Evolutionary conservation across 2,888 invertebrate species (phyloP).

Genomic region (Callimorpha dominula): DNA sequence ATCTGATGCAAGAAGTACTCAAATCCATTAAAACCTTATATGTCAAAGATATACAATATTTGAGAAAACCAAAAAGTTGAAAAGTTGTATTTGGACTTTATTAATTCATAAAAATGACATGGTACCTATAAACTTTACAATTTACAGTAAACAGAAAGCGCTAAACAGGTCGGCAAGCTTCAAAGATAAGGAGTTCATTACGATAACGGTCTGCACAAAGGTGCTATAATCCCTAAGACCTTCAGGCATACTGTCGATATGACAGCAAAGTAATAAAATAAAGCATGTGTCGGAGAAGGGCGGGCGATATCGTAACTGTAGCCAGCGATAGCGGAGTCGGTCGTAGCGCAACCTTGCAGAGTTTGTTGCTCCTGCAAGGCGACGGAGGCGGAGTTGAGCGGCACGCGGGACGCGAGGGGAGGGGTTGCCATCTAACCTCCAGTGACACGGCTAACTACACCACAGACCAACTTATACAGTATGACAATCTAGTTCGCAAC

Average conservation of each 20-base stretch:
- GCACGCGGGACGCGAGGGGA: constrained; percentile 44
- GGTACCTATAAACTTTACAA: not conserved
- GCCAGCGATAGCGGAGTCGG: constrained; percentile 77
- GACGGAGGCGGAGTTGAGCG: constrained; percentile 46
- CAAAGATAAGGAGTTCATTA: constrained; percentile 1
- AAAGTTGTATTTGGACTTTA: too few species aligned
- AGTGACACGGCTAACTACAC: constrained; percentile 71
- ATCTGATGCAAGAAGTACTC: not conserved
- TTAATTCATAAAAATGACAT: not conserved
- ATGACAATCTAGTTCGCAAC: constrained; percentile 40
- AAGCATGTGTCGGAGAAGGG: constrained; percentile 82
- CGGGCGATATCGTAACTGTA: constrained; percentile 82
- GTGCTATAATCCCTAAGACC: constrained; percentile 64
- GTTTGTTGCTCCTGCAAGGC: constrained; percentile 80
- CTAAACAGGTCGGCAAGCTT: not conserved
- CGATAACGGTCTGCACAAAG: constrained; percentile 34
- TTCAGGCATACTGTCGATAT: constrained; percentile 74
- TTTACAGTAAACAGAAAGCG: not conserved
- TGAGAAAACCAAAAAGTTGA: too few species aligned
- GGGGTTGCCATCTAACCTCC: constrained; percentile 68
- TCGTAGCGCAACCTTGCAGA: constrained; percentile 84
- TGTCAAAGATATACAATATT: not conserved
- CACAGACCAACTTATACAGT: constrained; percentile 57
- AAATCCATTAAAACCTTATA: not conserved
- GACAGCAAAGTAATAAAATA: constrained; percentile 80